Percentiles rank a stretch among this genome's conserved stretches.
These are phyloP conservation scores for Drosophila mercatorum DNA, from an alignment of 2,888 invertebrate genomes.

Conservation along the genomic window DNA sequence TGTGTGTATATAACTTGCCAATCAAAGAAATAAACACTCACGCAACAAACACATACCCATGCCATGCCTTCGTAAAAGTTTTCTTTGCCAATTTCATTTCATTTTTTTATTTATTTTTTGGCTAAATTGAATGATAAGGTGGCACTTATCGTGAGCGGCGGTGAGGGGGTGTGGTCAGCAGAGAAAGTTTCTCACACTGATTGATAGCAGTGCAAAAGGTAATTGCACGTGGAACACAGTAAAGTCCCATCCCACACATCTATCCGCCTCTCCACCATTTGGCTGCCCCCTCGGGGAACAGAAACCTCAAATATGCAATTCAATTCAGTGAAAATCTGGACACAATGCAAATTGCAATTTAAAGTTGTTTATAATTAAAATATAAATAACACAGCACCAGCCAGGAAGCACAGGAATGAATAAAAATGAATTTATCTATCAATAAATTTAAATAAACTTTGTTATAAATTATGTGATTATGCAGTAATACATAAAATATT, in stretches of 20 bases:
- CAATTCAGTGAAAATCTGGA: conserved; percentile 54
- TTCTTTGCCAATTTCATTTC: conserved; percentile 30
- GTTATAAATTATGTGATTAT: not conserved
- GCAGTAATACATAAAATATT: conserved; percentile 10
- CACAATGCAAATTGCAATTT: conserved; percentile 68
- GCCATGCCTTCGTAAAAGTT: conserved; percentile 49
- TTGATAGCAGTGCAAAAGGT: conserved; percentile 74
- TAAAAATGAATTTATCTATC: not conserved
- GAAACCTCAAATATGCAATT: conserved; percentile 65
- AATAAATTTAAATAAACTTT: conserved; percentile 1
- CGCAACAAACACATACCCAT: conserved; percentile 19
- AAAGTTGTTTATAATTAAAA: conserved; percentile 67
- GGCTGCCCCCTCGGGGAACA: not conserved
- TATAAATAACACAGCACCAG: conserved; percentile 55
- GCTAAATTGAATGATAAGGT: conserved; percentile 70
- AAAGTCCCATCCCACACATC: not conserved
- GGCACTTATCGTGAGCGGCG: not conserved
- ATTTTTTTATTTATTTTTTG: conserved; percentile 19
- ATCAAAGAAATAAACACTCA: conserved; percentile 39
- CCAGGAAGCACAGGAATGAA: not conserved
- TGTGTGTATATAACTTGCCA: conserved; percentile 62
- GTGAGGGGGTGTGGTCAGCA: conserved; percentile 27
- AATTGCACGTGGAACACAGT: conserved; percentile 60
- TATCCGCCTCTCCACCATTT: not conserved
- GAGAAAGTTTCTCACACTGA: conserved; percentile 60